Evolutionary conservation across 2,797 vertebrate genomes (phyloP).

Genomic region (Acipenser transmontanus): DNA sequence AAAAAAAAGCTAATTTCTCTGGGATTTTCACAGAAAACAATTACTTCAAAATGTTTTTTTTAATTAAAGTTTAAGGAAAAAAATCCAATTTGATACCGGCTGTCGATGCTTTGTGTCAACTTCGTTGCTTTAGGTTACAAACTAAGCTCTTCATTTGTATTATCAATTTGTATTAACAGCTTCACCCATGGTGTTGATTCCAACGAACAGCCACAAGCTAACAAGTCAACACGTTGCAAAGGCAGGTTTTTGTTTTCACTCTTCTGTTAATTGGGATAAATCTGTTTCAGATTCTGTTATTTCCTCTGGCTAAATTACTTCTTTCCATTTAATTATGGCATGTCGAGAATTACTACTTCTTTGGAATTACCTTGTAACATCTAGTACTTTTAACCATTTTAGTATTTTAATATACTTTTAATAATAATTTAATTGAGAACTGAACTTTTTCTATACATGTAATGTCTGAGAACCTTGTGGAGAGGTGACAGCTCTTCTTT

Average conservation of each 20-base stretch:
- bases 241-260: constrained; percentile 9
- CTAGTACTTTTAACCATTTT: too few species aligned
- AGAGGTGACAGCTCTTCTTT: too few species aligned
- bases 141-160: constrained; percentile 27
- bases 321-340: constrained; percentile 12
- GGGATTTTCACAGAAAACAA: constrained; percentile 29
- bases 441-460: too few species aligned
- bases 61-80: constrained; percentile 36
- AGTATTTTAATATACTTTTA: too few species aligned
- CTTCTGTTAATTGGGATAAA: constrained; percentile 20
- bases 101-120: constrained; percentile 30
- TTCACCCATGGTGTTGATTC: constrained; percentile 36
- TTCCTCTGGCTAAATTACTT: constrained; percentile 21
- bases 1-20: constrained; percentile 26
- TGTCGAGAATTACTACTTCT: neutral
- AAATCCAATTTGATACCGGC: constrained; percentile 36
- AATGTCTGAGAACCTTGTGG: too few species aligned
- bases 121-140: constrained; percentile 37
- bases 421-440: too few species aligned
- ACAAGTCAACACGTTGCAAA: constrained; percentile 25
- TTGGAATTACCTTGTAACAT: too few species aligned
- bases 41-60: constrained; percentile 32
- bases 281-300: constrained; percentile 16
- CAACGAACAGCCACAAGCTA: constrained; percentile 32
- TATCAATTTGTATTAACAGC: constrained; percentile 37